Evolutionary conservation across 2,888 invertebrate genomes (phyloP), one percentile per base, ranked within the genome.

Genomic region (Hyles lineata): DNA sequence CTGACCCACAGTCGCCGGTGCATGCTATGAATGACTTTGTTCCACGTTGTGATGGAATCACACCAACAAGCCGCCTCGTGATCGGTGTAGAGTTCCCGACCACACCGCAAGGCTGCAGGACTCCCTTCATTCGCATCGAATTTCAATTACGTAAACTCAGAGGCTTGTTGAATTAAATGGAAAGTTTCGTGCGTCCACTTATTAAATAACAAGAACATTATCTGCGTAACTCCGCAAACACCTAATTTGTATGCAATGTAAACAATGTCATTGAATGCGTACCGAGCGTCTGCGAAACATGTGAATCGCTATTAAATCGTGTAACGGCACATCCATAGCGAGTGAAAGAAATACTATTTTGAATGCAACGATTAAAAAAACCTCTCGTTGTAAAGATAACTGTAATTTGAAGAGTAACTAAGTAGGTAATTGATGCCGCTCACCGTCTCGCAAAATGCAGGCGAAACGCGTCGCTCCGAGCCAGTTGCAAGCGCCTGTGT

Each of bases 371-470:
- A 82, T 83, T 81, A 84, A 86, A 63, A 55, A 67, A 85, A 83
- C 80, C 80, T 77, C 79, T 83, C 80, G 76, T 67, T 67, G 80
- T 81, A 80, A 79, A 85, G 78, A 78, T 90, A 90, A 90, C 89
- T 87, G 89, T 90, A 84, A 76, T 85, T 85, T 83, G 82, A 86
- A 87, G 85, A 88, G 85, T 84, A 84, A 85, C 78, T 83, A 89
- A 89, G 87, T 89, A 89, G 87, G 89, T 87, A 91, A 89, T 87
- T 83, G 83, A 89, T 85, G 86, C 89, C 91, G 89, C 94, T 93
- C 90, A 94, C 94, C 93, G 90, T 86, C 81, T 89, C 87, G 88
- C 87, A 85, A 90, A 90, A 84, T 89, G 90, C 87, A 91, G 84
- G 89, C 90, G 90, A 92, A 92, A 90, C 91, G 87, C 88, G 84